A percentile compares a stretch with the other conserved stretches of the same genome.
Conservation (phyloP, 2,888 invertebrate species). For the Furcula furcula region DNA sequence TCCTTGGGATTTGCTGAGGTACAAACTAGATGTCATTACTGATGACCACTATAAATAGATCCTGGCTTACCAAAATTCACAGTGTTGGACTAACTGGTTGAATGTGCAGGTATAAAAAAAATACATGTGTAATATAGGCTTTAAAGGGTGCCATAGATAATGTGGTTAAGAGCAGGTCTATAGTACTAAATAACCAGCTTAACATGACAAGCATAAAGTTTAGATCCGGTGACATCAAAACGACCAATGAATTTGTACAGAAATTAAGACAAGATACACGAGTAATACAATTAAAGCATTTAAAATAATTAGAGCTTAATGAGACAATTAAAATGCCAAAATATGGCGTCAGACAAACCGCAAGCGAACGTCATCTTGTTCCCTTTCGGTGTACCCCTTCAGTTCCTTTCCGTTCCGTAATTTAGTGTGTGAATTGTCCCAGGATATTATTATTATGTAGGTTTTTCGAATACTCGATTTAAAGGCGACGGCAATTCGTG, state of each 20-base stretch:
- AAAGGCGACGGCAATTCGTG: conserved; percentile 35
- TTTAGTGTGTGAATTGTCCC: conserved; percentile 39
- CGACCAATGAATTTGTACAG: conserved; percentile 8
- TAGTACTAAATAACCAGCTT: conserved; percentile 18
- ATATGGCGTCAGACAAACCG: conserved; percentile 43
- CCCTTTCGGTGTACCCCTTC: conserved; percentile 35
- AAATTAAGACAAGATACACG: conserved; percentile 15
- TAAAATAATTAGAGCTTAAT: conserved; percentile 52
- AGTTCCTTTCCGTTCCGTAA: conserved; percentile 40
- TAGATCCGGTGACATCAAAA: conserved; percentile 8
- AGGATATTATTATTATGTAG: too few relatives aligned
- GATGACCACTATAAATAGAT: too few relatives aligned
- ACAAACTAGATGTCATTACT: too few relatives aligned
- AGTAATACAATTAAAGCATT: conserved; percentile 32
- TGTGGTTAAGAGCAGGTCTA: too few relatives aligned
- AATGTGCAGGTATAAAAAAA: too few relatives aligned
- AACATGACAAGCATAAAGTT: conserved; percentile 12
- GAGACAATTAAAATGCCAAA: conserved; percentile 55
- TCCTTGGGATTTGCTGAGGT: too few relatives aligned
- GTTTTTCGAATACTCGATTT: conserved; percentile 40
- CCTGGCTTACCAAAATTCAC: too few relatives aligned
- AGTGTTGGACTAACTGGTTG: too few relatives aligned
- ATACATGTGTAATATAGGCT: too few relatives aligned
- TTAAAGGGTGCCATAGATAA: too few relatives aligned
- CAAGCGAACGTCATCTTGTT: conserved; percentile 42